Conservation (phyloP, 1,140 invertebrate genomes). For the Drosophila pallidifrons region DNA sequence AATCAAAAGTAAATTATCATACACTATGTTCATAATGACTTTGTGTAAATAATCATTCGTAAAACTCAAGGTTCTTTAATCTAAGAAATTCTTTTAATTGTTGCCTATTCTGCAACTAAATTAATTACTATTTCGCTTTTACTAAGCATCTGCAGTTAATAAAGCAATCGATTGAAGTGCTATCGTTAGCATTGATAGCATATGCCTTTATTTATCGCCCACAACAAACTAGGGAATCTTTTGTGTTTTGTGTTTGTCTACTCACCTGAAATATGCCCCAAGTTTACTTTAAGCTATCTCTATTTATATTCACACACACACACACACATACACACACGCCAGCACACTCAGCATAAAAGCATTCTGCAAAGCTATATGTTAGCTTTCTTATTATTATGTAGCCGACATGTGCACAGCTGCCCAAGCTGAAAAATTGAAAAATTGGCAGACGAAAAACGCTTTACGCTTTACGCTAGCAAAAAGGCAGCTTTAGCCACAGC, state of each 20-base stretch:
- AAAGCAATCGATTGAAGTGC: background rate
- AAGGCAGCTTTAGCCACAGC: constrained; percentile 15
- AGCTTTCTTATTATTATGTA: constrained; percentile 53
- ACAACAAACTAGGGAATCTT: background rate
- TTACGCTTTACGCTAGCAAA: constrained; percentile 26
- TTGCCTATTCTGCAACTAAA: background rate
- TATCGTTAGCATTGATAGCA: background rate
- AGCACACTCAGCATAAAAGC: background rate
- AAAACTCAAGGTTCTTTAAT: too few relatives aligned
- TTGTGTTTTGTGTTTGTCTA: background rate
- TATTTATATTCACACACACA: constrained; percentile 10
- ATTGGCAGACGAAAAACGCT: constrained; percentile 52
- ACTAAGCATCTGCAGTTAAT: too few relatives aligned
- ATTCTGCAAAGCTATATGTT: constrained; percentile 45
- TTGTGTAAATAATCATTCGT: too few relatives aligned
- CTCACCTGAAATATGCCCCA: background rate
- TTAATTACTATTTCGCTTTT: background rate
- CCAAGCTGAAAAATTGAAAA: constrained; percentile 58
- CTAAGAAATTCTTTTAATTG: background rate
- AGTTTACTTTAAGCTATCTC: constrained; percentile 14
- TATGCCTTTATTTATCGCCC: background rate
- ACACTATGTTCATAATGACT: too few relatives aligned
- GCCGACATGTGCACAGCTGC: constrained; percentile 32
- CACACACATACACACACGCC: background rate
- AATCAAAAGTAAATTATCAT: too few relatives aligned